Percentiles rank a stretch among this genome's conserved stretches.
phyloP scores from a whole-genome alignment of 2,888 invertebrate genomes.

The Rotaria socialis region DNA sequence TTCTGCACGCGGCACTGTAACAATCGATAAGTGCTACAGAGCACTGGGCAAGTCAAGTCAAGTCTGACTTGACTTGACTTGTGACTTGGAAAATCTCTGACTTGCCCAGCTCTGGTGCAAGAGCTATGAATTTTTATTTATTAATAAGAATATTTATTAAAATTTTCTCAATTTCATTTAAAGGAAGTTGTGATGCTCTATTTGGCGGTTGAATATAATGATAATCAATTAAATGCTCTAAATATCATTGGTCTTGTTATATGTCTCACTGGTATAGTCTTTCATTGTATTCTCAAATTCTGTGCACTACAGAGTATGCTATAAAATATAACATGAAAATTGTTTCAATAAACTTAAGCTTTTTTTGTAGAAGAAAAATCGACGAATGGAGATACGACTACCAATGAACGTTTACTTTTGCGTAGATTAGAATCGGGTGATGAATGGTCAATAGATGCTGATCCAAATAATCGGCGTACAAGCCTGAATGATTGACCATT shows the following conservation, averaged over 20 bases:
- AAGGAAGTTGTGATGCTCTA: constrained; percentile 87
- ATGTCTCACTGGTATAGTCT: constrained; percentile 79
- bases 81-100: too few species aligned
- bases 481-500: background rate
- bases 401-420: background rate
- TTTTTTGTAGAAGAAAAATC: background rate
- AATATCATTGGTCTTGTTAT: constrained; percentile 79
- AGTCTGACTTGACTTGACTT: too few species aligned
- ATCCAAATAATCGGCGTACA: background rate
- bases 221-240: constrained; percentile 75
- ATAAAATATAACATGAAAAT: background rate
- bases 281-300: constrained; percentile 68
- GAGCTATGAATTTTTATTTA: too few species aligned
- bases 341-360: background rate
- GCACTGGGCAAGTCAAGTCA: too few species aligned
- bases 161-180: constrained; percentile 51
- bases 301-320: background rate
- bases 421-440: background rate
- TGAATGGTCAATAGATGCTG: background rate
- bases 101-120: too few species aligned
- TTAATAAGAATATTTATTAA: background rate
- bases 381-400: background rate
- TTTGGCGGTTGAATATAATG: constrained; percentile 78
- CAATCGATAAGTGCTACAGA: too few species aligned
- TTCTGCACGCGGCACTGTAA: too few species aligned